phyloP scores from a whole-genome alignment of 2,797 vertebrate species.

The Danio jaintianensis region DNA sequence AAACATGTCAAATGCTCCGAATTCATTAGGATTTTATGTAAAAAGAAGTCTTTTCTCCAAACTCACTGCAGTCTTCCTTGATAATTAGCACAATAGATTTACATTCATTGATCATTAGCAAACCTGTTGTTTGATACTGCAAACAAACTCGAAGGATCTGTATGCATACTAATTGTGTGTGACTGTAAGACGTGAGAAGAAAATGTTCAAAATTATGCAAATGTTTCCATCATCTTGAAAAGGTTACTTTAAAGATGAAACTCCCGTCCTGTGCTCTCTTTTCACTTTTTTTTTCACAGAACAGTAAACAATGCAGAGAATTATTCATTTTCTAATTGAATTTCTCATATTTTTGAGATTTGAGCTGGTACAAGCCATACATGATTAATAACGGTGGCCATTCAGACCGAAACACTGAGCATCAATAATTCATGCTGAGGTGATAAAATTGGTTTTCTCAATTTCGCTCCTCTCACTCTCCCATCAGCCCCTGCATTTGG shows the following conservation, averaged over 20 bases:
- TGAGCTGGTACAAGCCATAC: slow-evolving; percentile 27
- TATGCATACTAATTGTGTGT: neutral
- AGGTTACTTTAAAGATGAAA: neutral
- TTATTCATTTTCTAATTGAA: slow-evolving; percentile 37
- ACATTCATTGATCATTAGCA: slow-evolving; percentile 10
- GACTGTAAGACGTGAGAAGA: neutral
- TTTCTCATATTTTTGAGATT: slow-evolving; percentile 37
- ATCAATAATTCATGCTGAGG: slow-evolving; percentile 53
- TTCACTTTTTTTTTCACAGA: neutral
- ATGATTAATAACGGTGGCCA: slow-evolving; percentile 46
- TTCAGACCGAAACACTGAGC: slow-evolving; percentile 47
- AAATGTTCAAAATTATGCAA: neutral
- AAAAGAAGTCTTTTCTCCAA: neutral
- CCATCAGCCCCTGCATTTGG: neutral
- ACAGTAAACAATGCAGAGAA: neutral
- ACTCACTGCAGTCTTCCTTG: neutral
- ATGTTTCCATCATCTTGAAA: neutral
- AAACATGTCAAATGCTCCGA: slow-evolving; percentile 20
- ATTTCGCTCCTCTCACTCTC: neutral
- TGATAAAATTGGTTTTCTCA: slow-evolving; percentile 43
- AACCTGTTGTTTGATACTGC: slow-evolving; percentile 18
- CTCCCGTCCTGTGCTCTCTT: neutral
- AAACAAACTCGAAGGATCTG: neutral
- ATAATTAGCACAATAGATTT: slow-evolving; percentile 10
- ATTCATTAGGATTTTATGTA: slow-evolving; percentile 14